Evolutionary conservation across 2,888 invertebrate genomes (phyloP).

Genomic region (Cheilosia variabilis): DNA sequence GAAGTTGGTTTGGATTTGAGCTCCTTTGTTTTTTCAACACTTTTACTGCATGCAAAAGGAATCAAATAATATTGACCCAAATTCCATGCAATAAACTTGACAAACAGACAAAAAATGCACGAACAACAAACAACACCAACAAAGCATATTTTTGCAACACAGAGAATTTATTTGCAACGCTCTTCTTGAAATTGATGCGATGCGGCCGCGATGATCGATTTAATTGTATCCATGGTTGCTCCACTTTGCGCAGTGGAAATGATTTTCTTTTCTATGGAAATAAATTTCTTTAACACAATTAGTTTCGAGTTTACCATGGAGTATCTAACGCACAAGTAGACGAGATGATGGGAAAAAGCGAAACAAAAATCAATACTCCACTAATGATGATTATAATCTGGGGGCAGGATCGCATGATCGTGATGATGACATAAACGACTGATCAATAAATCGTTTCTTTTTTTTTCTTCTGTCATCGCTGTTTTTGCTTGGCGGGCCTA

Average conservation of each 20-base stretch:
- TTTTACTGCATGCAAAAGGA: conserved; percentile 6
- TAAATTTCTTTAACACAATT: conserved; percentile 36
- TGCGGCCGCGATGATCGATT: conserved; percentile 39
- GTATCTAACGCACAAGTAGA: conserved; percentile 20
- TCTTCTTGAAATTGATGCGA: conserved; percentile 24
- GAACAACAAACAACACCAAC: conserved; percentile 10
- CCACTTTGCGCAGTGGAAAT: conserved; percentile 41
- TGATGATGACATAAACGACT: conserved; percentile 67
- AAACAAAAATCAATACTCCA: conserved; percentile 14
- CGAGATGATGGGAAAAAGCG: not conserved
- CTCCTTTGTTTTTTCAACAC: conserved; percentile 42
- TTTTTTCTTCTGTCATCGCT: conserved; percentile 7
- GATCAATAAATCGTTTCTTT: conserved; percentile 52
- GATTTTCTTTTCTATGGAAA: conserved; percentile 45
- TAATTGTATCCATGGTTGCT: conserved; percentile 39
- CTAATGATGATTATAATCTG: conserved; percentile 20
- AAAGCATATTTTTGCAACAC: conserved; percentile 21
- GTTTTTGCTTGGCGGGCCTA: conserved; percentile 43
- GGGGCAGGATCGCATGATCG: conserved; percentile 45
- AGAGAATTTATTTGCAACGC: conserved; percentile 32
- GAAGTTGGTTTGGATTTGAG: conserved; percentile 51
- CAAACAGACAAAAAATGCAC: conserved; percentile 14
- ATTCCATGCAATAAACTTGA: conserved; percentile 26
- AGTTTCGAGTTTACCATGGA: not conserved
- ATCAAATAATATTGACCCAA: conserved; percentile 43